Percentiles rank a stretch among this genome's conserved stretches.
These are phyloP conservation scores for Brachyhypopomus occidentalis DNA, from an alignment of 2,113 vertebrate genomes.

Conservation along the genomic window DNA sequence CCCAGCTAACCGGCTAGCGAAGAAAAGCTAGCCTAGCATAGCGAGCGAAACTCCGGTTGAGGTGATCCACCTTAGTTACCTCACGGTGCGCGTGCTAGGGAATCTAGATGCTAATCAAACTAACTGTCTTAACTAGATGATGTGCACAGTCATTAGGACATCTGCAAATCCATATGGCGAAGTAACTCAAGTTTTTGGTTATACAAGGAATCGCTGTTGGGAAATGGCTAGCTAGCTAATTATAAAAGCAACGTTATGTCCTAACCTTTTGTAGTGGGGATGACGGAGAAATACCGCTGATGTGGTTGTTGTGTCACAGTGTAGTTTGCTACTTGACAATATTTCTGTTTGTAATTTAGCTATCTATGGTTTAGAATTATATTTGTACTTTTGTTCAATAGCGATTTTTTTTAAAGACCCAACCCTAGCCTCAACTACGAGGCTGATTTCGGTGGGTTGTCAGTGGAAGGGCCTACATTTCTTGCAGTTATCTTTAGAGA, in stretches of 20 bases:
- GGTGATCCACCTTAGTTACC: no score
- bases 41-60: not conserved
- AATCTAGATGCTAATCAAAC: no score
- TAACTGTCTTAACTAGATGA: not conserved
- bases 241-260: not conserved
- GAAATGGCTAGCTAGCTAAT: not conserved
- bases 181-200: not conserved
- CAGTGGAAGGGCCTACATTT: not conserved
- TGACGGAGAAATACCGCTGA: not conserved
- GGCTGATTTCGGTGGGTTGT: not conserved
- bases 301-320: not conserved
- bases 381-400: no score
- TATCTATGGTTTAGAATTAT: no score
- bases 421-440: not conserved
- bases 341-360: no score
- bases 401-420: not conserved
- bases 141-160: not conserved
- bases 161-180: not conserved
- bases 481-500: not conserved
- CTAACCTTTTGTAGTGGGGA: not conserved
- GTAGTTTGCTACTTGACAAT: no score
- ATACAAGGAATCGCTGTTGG: not conserved
- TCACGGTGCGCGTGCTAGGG: no score
- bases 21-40: not conserved
- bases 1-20: constrained; percentile 11